phyloP scores from a whole-genome alignment of 2,888 invertebrate genomes.

The Taphrorychus bicolor region DNA sequence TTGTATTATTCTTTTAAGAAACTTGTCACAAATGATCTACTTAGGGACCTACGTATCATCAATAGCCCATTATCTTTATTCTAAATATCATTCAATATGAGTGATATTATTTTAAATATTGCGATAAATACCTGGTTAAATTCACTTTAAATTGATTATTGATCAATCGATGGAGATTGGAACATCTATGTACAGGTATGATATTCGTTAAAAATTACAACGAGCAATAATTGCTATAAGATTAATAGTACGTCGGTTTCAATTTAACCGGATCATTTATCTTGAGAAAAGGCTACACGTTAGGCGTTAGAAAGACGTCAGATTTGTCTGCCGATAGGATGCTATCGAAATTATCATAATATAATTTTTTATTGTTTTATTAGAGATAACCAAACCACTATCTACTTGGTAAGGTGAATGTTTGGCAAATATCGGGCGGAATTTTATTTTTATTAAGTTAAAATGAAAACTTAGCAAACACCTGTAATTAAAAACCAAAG shows the following conservation, averaged over 20 bases:
- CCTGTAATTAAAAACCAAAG: too few species aligned
- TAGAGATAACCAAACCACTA: too few species aligned
- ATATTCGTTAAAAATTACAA: background rate
- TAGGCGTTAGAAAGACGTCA: constrained; percentile 22
- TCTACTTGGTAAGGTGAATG: too few species aligned
- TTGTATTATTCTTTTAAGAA: too few species aligned
- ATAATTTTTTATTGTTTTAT: too few species aligned
- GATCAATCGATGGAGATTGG: background rate
- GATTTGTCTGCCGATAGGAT: constrained; percentile 2
- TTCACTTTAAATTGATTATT: background rate
- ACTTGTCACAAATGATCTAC: too few species aligned
- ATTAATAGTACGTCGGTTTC: constrained; percentile 25
- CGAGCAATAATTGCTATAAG: background rate
- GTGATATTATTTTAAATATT: background rate
- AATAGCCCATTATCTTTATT: too few species aligned
- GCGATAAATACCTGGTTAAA: background rate
- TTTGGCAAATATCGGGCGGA: too few species aligned
- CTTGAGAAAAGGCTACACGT: constrained; percentile 14
- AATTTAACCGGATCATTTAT: constrained; percentile 32
- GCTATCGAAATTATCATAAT: background rate
- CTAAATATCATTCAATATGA: background rate
- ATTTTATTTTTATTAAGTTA: too few species aligned
- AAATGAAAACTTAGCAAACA: too few species aligned
- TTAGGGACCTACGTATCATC: too few species aligned
- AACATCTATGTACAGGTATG: background rate